Conservation (phyloP, 2,888 invertebrate genomes). For the Teleiodes luculella region DNA sequence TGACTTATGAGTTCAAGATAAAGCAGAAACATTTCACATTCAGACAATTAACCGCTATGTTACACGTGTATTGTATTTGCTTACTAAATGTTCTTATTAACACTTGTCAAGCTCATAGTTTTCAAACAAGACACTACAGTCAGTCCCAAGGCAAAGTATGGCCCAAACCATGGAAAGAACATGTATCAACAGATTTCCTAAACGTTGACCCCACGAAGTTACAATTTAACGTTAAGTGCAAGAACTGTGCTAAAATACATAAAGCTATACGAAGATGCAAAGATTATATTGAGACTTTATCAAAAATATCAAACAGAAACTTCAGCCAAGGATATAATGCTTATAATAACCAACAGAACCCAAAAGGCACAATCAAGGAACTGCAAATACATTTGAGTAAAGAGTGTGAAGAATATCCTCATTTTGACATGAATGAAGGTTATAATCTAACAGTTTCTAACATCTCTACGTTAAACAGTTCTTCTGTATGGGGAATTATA, state of each 20-base stretch:
- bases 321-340: not conserved
- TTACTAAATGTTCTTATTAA: too few species aligned
- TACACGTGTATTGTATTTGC: not conserved
- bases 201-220: not conserved
- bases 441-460: constrained; percentile 37
- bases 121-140: not conserved
- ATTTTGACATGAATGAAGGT: not conserved
- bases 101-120: not conserved
- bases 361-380: not conserved
- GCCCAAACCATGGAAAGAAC: not conserved
- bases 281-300: not conserved
- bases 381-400: not conserved
- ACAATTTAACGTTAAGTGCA: not conserved
- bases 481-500: constrained; percentile 89
- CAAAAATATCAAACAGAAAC: not conserved
- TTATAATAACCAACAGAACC: not conserved
- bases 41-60: not conserved
- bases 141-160: not conserved
- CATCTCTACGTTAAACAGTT: constrained; percentile 35
- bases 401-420: not conserved
- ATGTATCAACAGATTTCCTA: constrained; percentile 32
- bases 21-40: not conserved
- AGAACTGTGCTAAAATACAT: not conserved
- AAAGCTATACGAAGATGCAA: not conserved
- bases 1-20: too few species aligned